These are phyloP conservation scores for Pangasius macronema DNA, from an alignment of 2,797 vertebrate genomes.

Conservation along the genomic window DNA sequence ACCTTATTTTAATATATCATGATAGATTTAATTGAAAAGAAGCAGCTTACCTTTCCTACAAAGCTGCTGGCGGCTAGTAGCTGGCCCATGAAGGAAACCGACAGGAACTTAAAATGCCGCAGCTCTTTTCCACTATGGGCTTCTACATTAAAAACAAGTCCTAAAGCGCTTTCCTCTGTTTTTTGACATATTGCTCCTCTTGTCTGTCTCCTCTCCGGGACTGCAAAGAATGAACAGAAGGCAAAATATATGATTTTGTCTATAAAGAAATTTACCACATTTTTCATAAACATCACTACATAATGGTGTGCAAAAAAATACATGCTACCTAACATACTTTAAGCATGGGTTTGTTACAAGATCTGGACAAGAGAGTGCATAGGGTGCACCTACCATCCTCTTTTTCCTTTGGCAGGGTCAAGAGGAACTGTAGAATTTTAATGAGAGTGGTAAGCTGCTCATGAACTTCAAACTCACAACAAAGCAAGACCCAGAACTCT, in stretches of 20 bases:
- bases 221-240: conserved; percentile 39
- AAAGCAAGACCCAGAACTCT: conserved; percentile 91
- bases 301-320: background rate
- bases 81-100: conserved; percentile 88
- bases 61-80: conserved; percentile 84
- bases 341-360: background rate
- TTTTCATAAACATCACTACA: background rate
- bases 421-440: conserved; percentile 84
- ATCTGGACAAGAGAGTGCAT: background rate
- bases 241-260: background rate
- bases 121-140: conserved; percentile 88
- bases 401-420: conserved; percentile 86
- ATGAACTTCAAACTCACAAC: conserved; percentile 80
- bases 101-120: conserved; percentile 90
- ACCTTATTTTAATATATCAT: background rate
- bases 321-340: background rate
- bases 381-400: conserved; percentile 75
- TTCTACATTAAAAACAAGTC: conserved; percentile 82
- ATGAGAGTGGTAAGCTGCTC: conserved; percentile 83
- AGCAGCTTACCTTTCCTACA: conserved; percentile 81
- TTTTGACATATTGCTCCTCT: background rate
- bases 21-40: background rate
- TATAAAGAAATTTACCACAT: background rate
- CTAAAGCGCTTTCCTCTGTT: conserved; percentile 67
- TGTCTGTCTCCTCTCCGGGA: conserved; percentile 57